Evolutionary conservation across 2,888 invertebrate species (phyloP), one percentile per base, ranked within the genome.

Genomic region (Polylopha cassiicola): DNA sequence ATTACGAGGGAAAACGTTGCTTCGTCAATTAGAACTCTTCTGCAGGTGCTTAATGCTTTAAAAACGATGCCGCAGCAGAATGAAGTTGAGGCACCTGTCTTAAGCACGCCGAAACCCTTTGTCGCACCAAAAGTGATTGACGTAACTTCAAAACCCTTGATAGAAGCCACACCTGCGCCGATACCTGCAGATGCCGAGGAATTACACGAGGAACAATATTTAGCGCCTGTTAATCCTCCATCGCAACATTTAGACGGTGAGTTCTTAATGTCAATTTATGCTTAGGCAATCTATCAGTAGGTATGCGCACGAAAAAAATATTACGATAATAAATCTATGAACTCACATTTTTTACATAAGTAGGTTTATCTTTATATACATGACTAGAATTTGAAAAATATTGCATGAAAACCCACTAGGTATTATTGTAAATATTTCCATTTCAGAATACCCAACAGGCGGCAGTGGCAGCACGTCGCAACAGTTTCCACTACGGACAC

Each of bases 1-100:
- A 85, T 94, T 14, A 93, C 92, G 3, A 88, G 90, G 34, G 91
- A 92, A 50, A 94, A 94, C 57, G 90, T 94, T 27, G 92, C 93
- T 52, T 89, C 91, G 44, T 94, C 93, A 29, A 92, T 95, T 46
- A 89, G 88, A 61, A 94, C 93, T 0, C 76, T 95, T 41, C 87
- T 94, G 7, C 91, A 90, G 63, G 93, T 94, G 43, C 73, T 95
- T 30, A 90, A 90, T 58, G 88, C 91, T 39, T 76, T 94, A 29
- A 92, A 90, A 55, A 67, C 73, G 10, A 60, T 59, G 30, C 64
- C 73, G 53, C 74, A 84, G 48, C 64, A 86, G 46, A 70, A 82
- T 55, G 70, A 78, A 47, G 49, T 68, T 2, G 75, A 67, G 49
- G 53, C 57, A 48, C 85, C 60, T 48, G 65, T 58, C 30, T 68